Evolutionary conservation across 2,888 invertebrate species (phyloP), one percentile per base, ranked within the genome.

Genomic region (Acrocyrtus sp.): DNA sequence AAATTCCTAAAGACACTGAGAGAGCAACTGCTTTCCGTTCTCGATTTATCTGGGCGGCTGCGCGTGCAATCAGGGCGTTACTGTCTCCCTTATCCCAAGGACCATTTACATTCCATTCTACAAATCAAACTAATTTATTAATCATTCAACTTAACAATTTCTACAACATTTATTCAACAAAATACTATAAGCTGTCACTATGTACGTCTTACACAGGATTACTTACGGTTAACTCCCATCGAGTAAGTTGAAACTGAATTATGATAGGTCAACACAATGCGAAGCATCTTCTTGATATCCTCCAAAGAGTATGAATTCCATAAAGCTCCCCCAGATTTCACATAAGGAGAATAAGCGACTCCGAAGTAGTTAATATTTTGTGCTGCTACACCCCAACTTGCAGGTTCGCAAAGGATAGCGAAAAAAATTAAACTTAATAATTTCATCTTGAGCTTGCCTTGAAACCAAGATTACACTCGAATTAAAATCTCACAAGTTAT

Each of bases 61-160:
- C 78, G 26, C 78, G 75, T 19, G 77, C 69, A 15, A 81, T 51
- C 4, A 79, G 43, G 21, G 76, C 74, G 27, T 79, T 79, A 24
- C 78, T 75, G 24, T 79, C 79, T 10, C 62, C 76, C 51, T 74
- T 65, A 53, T 78, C 81, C 79, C 81, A 81, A 24, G 74, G 74
- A 17, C 65, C 60, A 29, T 75, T 74, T 5, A 72, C 43, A 47
- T 76, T 77, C 50, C 63, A 77, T n/a, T 69, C 78, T 80, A 50
- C 17, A 6, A 22, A 47, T 58, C 5, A 22, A 3, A 50, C 10
- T 43, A 63, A 43, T 6, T 5, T 22, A 19, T 21, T 27, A 47
- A 3, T 34, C 17, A 27, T 47, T 3, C 43, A 51, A 26, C 17
- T 24, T 24, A 4, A 50, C n/a, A 26, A 58, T n/a, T 26, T 58